phyloP scores from a whole-genome alignment of 2,888 invertebrate species.

The Andrena fulva region DNA sequence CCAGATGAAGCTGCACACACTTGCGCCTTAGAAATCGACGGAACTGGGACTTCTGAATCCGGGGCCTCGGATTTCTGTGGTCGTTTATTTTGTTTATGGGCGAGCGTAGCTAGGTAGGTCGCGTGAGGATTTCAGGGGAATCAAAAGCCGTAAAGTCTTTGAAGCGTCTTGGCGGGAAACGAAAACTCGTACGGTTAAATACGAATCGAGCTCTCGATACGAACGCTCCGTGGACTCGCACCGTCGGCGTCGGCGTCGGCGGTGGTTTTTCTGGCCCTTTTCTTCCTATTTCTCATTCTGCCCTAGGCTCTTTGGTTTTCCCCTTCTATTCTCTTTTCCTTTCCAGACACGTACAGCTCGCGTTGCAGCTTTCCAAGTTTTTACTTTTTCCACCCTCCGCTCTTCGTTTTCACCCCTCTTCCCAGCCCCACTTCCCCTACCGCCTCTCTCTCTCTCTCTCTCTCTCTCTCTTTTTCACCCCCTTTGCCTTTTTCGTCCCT shows the following conservation, averaged over 20 bases:
- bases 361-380: constrained; percentile 57
- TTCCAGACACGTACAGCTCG: constrained; percentile 56
- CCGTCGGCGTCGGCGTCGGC: constrained; percentile 7
- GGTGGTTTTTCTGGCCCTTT: constrained; percentile 37
- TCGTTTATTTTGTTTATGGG: neutral
- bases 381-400: constrained; percentile 25
- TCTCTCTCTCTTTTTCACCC: neutral
- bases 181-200: constrained; percentile 29
- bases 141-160: constrained; percentile 35
- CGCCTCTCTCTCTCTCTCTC: too few species aligned
- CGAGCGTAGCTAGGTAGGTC: neutral
- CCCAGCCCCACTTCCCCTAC: neutral
- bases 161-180: constrained; percentile 41
- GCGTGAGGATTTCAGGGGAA: constrained; percentile 21
- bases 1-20: too few species aligned
- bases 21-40: too few species aligned
- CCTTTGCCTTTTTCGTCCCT: neutral
- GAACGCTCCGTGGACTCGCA: constrained; percentile 24
- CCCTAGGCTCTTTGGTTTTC: constrained; percentile 22
- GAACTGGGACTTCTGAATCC: neutral
- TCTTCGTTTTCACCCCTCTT: constrained; percentile 26
- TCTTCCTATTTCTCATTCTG: constrained; percentile 41
- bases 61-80: neutral
- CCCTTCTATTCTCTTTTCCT: constrained; percentile 40
- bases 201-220: constrained; percentile 49